Evolutionary conservation across 2,888 invertebrate genomes (phyloP).

Genomic region (Thera britannica): DNA sequence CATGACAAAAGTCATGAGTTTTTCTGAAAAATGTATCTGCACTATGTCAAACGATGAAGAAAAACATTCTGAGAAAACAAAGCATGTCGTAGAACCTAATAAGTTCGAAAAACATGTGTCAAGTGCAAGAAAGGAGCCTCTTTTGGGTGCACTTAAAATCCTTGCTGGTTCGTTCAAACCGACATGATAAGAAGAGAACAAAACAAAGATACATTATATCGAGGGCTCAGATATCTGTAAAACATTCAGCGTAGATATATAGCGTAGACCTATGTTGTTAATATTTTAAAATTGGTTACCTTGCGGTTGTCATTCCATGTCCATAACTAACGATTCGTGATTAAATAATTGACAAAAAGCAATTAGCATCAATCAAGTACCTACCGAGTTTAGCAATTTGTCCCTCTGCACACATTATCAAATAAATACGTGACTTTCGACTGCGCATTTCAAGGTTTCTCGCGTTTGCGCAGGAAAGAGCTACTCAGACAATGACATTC

Average conservation of each 20-base stretch:
- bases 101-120: too few relatives aligned
- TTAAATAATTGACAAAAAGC: slow-evolving; percentile 19
- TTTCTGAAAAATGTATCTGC: too few relatives aligned
- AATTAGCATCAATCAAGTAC: slow-evolving; percentile 14
- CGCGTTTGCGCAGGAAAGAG: slow-evolving; percentile 2
- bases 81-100: too few relatives aligned
- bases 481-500: slow-evolving; percentile 19
- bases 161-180: too few relatives aligned
- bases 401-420: slow-evolving; percentile 13
- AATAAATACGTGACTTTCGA: slow-evolving; percentile 15
- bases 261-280: too few relatives aligned
- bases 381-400: not conserved
- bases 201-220: too few relatives aligned
- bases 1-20: too few relatives aligned
- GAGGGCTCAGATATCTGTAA: not conserved
- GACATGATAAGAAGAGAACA: too few relatives aligned
- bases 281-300: not conserved
- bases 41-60: too few relatives aligned
- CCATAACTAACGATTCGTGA: slow-evolving; percentile 8
- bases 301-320: not conserved
- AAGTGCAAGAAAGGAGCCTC: too few relatives aligned
- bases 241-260: not conserved
- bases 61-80: too few relatives aligned
- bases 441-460: slow-evolving; percentile 14
- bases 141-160: too few relatives aligned